Conservation (phyloP, 2,797 vertebrate genomes). For the Smutsia gigantea region DNA sequence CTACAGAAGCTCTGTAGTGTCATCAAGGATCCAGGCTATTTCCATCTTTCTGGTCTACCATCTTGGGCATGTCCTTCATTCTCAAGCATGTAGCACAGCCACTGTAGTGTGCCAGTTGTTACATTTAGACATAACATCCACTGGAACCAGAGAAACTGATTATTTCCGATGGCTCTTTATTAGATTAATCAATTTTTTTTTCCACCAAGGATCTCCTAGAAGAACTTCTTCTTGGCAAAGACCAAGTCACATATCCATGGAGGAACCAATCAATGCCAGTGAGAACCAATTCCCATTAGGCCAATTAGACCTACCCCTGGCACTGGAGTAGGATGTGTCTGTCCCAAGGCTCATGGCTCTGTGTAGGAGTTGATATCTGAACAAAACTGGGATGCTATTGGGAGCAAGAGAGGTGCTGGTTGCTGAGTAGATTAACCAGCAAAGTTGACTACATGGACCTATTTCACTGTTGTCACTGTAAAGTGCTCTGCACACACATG, state of each 20-base stretch:
- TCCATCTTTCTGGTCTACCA: neutral
- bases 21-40: too few relatives aligned
- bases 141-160: neutral
- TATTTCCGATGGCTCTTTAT: neutral
- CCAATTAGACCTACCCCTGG: neutral
- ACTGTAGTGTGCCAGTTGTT: too few relatives aligned
- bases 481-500: too few relatives aligned
- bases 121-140: neutral
- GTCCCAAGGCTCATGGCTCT: neutral
- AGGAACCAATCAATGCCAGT: neutral
- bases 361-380: neutral
- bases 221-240: neutral
- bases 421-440: too few relatives aligned
- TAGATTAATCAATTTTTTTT: neutral
- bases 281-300: neutral
- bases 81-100: neutral
- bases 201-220: neutral
- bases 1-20: neutral
- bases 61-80: neutral
- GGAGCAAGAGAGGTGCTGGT: neutral
- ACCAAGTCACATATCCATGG: neutral
- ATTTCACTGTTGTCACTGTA: neutral
- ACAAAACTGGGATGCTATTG: too few relatives aligned
- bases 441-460: too few relatives aligned
- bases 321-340: too few relatives aligned